A percentile compares a stretch with the other conserved stretches of the same genome.
Evolutionary conservation across 2,113 vertebrate genomes (phyloP).

Genomic region (Mastomys natalensis): DNA sequence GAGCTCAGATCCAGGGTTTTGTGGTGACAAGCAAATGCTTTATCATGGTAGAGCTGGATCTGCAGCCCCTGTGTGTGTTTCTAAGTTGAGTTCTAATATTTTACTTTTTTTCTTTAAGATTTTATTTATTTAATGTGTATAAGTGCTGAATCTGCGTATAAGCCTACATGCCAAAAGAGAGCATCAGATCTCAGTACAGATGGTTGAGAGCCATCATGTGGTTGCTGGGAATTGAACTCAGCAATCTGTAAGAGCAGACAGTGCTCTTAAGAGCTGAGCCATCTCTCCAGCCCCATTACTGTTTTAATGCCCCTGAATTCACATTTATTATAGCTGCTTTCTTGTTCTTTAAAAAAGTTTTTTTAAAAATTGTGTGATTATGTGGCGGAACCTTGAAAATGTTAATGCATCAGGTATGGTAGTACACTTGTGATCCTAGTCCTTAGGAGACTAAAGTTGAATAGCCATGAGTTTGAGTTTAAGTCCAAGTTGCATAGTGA

Average conservation of each 20-base stretch:
- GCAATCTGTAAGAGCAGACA: too few relatives aligned
- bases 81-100: constrained; percentile 52
- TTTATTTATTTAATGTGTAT: too few relatives aligned
- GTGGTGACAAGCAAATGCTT: neutral
- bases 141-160: too few relatives aligned
- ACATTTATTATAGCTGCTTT: neutral
- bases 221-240: too few relatives aligned
- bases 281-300: neutral
- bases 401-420: neutral
- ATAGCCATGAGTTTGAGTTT: neutral
- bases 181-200: too few relatives aligned
- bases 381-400: neutral
- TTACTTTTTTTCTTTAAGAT: neutral
- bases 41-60: neutral
- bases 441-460: neutral
- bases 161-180: too few relatives aligned
- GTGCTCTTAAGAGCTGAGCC: too few relatives aligned
- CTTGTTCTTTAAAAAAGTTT: neutral
- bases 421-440: neutral
- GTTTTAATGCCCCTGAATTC: constrained; percentile 30
- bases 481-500: neutral
- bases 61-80: neutral
- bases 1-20: neutral
- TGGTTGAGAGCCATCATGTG: too few relatives aligned
- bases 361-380: neutral